Conservation (phyloP, 2,888 invertebrate species). For the Notodonta ziczac region DNA sequence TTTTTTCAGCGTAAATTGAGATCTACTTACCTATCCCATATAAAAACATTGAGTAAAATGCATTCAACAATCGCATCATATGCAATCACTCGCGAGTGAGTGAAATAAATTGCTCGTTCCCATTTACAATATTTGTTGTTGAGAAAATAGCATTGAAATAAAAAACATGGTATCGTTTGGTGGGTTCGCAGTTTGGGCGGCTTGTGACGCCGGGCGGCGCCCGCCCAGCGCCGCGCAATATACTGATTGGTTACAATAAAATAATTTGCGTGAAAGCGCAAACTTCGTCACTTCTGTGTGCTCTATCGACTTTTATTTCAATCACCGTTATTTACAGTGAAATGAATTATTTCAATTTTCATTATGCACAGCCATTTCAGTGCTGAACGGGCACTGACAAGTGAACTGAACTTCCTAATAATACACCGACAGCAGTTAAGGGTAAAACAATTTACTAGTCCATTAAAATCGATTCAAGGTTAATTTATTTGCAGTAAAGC, state of each 20-base stretch:
- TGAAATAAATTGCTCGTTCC: conserved; percentile 75
- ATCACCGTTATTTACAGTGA: conserved; percentile 31
- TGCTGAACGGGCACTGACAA: conserved; percentile 8
- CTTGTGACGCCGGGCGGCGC: conserved; percentile 50
- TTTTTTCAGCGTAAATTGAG: no score
- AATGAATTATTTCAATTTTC: conserved; percentile 23
- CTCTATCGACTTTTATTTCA: conserved; percentile 28
- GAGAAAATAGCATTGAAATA: conserved; percentile 58
- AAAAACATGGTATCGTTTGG: conserved; percentile 63
- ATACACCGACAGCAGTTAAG: not conserved
- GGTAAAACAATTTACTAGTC: no score
- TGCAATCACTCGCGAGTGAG: conserved; percentile 72
- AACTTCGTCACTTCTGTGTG: conserved; percentile 48
- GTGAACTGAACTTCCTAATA: not conserved
- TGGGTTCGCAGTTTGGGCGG: conserved; percentile 69
- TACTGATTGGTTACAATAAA: conserved; percentile 68
- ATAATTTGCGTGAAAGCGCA: conserved; percentile 62
- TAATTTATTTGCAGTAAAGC: no score
- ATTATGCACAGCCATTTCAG: conserved; percentile 22
- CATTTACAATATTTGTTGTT: conserved; percentile 72
- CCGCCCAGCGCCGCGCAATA: conserved; percentile 39
- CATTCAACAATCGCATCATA: conserved; percentile 76
- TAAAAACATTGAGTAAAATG: conserved; percentile 47
- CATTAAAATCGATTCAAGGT: no score
- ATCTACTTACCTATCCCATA: not conserved